Conservation (phyloP, 2,888 invertebrate species). For the Macrosoma leucophasiata region DNA sequence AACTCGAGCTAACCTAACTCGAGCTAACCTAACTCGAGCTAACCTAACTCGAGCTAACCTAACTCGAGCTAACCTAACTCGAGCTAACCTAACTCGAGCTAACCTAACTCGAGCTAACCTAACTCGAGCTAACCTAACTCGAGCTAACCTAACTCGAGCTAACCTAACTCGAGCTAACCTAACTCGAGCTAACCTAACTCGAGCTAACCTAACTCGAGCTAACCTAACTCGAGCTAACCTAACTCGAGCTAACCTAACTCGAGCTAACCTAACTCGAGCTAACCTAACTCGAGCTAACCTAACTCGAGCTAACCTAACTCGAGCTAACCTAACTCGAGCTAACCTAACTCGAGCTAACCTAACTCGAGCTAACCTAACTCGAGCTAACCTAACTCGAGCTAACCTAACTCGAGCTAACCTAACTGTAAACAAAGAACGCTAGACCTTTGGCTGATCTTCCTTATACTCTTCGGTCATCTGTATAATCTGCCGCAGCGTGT, state of each 20-base stretch:
- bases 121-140: conserved; percentile 30
- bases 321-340: conserved; percentile 20
- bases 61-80: conserved; percentile 26
- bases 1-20: conserved; percentile 20
- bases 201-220: conserved; percentile 25
- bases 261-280: conserved; percentile 24
- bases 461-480: conserved; percentile 6
- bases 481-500: conserved; percentile 11
- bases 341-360: conserved; percentile 25
- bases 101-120: conserved; percentile 30
- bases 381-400: conserved; percentile 19
- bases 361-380: conserved; percentile 19
- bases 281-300: conserved; percentile 24
- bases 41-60: conserved; percentile 25
- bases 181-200: conserved; percentile 25
- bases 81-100: conserved; percentile 28
- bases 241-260: conserved; percentile 26
- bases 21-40: conserved; percentile 23
- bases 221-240: conserved; percentile 25
- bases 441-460: not conserved
- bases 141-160: conserved; percentile 29
- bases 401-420: conserved; percentile 4
- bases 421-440: conserved; percentile 2
- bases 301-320: conserved; percentile 25
- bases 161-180: conserved; percentile 25